Conservation (phyloP, 2,797 vertebrate species). For the Mustela erminea region DNA sequence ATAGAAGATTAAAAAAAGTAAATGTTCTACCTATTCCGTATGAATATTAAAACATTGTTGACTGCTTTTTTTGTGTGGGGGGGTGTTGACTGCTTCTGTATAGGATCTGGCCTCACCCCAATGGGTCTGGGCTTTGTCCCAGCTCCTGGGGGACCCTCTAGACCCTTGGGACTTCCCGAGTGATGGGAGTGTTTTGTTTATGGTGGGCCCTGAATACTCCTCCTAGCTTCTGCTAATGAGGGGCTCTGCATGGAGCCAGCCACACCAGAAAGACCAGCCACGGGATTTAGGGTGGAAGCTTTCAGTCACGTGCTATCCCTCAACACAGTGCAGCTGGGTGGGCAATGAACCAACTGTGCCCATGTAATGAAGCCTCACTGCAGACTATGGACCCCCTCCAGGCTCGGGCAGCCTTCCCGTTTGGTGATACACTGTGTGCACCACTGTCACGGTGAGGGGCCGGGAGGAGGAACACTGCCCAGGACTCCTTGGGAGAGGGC, state of each 20-base stretch:
- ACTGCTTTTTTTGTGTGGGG: background rate
- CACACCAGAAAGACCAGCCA: background rate
- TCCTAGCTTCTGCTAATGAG: background rate
- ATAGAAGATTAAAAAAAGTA: slow-evolving; percentile 49
- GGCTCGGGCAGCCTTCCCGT: background rate
- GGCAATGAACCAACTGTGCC: background rate
- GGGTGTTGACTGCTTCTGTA: background rate
- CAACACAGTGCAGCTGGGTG: background rate
- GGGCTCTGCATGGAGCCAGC: background rate
- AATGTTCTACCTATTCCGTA: background rate
- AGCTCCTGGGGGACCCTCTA: background rate
- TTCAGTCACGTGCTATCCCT: background rate
- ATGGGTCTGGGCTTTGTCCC: background rate
- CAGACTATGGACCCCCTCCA: background rate
- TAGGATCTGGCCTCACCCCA: background rate
- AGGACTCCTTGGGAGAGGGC: background rate
- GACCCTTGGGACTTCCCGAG: background rate
- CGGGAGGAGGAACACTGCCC: background rate
- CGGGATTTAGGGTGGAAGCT: background rate
- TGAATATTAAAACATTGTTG: background rate
- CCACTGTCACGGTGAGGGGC: background rate
- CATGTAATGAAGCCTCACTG: background rate
- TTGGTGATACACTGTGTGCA: background rate
- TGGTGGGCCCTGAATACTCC: background rate
- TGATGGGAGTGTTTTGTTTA: background rate